A percentile compares a stretch with the other conserved stretches of the same genome.
Conservation (phyloP, 37 sponge, comb jelly and placozoan genomes). For the Hexactinellida sp. region DNA sequence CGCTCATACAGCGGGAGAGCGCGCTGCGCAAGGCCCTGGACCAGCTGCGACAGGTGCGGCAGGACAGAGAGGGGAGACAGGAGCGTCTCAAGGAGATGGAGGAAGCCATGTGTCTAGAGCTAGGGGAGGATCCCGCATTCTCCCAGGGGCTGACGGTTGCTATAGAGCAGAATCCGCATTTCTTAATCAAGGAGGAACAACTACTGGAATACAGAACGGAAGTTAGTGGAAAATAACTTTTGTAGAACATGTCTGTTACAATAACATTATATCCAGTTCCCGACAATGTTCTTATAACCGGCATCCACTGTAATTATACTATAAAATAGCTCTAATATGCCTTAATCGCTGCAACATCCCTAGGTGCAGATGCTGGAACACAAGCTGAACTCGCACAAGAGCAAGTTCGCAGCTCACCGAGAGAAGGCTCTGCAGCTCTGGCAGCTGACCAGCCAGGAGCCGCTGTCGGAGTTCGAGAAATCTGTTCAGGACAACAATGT, state of each 20-base stretch:
- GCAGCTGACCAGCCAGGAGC: background rate
- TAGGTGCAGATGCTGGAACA: background rate
- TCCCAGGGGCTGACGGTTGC: background rate
- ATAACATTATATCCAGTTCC: too few species aligned
- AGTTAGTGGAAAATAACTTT: too few species aligned
- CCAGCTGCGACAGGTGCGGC: background rate
- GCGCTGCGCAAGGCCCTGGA: background rate
- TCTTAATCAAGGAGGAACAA: slow-evolving; percentile 2
- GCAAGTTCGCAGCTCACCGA: background rate
- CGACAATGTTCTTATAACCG: too few species aligned
- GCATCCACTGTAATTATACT: too few species aligned
- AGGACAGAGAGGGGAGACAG: background rate
- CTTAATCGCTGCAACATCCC: too few species aligned
- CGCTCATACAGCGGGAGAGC: background rate
- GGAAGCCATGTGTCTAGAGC: background rate
- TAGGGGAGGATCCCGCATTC: background rate
- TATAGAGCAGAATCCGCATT: background rate
- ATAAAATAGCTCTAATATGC: too few species aligned
- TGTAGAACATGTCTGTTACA: too few species aligned
- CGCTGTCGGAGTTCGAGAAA: background rate
- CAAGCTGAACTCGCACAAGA: background rate
- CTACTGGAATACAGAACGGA: background rate
- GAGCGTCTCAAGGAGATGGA: background rate
- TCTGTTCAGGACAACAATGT: background rate
- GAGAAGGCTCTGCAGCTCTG: background rate